phyloP scores from a whole-genome alignment of 1,140 invertebrate genomes.

The Philotrypesis tridentata region DNA sequence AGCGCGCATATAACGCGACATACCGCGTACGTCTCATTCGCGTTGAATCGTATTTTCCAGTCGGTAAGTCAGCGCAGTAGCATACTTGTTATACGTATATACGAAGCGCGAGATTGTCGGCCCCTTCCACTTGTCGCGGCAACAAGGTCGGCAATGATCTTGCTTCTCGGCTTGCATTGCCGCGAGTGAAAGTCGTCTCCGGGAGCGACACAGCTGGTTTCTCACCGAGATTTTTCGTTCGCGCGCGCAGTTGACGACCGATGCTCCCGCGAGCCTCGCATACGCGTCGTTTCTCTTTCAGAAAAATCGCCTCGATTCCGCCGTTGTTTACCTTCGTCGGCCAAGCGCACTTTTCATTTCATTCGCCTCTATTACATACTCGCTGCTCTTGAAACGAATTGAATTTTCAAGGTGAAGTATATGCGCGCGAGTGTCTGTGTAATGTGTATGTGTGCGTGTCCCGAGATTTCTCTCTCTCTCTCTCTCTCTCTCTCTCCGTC shows the following conservation, averaged over 20 bases:
- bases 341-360: too few species aligned
- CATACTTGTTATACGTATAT: too few species aligned
- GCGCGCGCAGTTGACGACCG: constrained; percentile 6
- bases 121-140: constrained; percentile 29
- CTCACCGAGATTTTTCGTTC: constrained; percentile 19
- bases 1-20: too few species aligned
- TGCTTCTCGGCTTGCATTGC: background rate
- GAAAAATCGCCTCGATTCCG: too few species aligned
- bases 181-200: constrained; percentile 40
- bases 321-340: too few species aligned
- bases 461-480: too few species aligned
- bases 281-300: background rate
- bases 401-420: background rate
- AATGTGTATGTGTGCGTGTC: too few species aligned
- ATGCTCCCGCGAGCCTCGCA: constrained; percentile 7
- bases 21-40: background rate
- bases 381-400: too few species aligned
- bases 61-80: constrained; percentile 43
- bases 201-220: constrained; percentile 24
- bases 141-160: constrained; percentile 45
- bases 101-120: background rate
- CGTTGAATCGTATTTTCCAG: constrained; percentile 5
- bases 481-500: too few species aligned
- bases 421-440: too few species aligned
- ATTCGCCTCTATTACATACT: too few species aligned